These are phyloP conservation scores for Chanos chanos DNA, from an alignment of 2,797 vertebrate species.

Conservation along the genomic window DNA sequence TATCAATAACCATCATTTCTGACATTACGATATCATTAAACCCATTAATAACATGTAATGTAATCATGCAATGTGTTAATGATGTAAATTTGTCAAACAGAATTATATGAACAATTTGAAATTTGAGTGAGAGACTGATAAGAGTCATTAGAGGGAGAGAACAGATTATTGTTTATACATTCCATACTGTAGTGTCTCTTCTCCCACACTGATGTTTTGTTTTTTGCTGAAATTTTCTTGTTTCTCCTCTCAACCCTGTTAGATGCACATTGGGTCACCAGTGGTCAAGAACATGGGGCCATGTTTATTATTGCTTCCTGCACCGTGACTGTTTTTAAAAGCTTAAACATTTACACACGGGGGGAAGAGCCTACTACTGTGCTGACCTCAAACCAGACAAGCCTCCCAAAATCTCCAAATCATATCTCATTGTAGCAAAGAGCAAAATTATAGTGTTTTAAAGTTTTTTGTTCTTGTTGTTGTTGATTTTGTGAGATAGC, in stretches of 20 bases:
- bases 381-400: conserved; percentile 45
- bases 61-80: too few relatives aligned
- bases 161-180: too few relatives aligned
- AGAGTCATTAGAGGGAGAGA: too few relatives aligned
- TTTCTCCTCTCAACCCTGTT: conserved; percentile 24
- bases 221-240: background rate
- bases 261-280: conserved; percentile 34
- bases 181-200: too few relatives aligned
- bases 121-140: too few relatives aligned
- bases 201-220: too few relatives aligned
- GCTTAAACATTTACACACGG: conserved; percentile 44
- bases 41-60: too few relatives aligned
- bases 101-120: too few relatives aligned
- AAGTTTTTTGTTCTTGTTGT: too few relatives aligned
- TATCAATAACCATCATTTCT: too few relatives aligned
- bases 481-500: conserved; percentile 45
- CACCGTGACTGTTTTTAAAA: conserved; percentile 39
- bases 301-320: conserved; percentile 37
- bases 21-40: too few relatives aligned
- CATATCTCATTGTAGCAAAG: conserved; percentile 39
- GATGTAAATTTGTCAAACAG: too few relatives aligned
- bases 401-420: conserved; percentile 22
- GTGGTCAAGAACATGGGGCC: conserved; percentile 24
- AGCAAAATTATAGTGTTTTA: conserved; percentile 51
- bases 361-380: conserved; percentile 31